Evolutionary conservation across 2,113 vertebrate species (phyloP).

Genomic region (Ranitomeya imitator): DNA sequence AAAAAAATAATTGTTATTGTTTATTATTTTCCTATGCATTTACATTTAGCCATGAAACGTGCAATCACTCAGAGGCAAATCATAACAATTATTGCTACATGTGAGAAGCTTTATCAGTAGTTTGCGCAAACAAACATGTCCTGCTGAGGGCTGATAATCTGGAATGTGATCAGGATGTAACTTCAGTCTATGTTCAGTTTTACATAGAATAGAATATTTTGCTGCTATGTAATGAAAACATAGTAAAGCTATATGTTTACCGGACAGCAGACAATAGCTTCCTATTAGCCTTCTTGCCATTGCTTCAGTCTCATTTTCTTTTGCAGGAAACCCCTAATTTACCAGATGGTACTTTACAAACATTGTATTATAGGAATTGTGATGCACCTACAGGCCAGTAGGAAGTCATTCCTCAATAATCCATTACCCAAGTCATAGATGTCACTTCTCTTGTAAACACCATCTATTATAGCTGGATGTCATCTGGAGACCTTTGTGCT

Average conservation of each 20-base stretch:
- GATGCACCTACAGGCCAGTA: slow-evolving; percentile 18
- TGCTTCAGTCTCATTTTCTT: background rate
- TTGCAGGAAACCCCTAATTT: slow-evolving; percentile 21
- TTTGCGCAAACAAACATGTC: background rate
- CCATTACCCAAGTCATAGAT: slow-evolving; percentile 45
- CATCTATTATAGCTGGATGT: slow-evolving; percentile 32
- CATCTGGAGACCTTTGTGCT: slow-evolving; percentile 27
- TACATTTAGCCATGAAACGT: too few relatives aligned
- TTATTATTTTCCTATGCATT: too few relatives aligned
- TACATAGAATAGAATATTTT: background rate
- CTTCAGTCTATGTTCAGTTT: background rate
- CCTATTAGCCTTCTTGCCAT: background rate
- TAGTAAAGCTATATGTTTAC: background rate
- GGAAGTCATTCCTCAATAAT: slow-evolving; percentile 39
- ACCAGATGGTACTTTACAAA: slow-evolving; percentile 24
- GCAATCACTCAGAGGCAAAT: background rate
- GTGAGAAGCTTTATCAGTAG: background rate
- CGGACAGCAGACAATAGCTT: background rate
- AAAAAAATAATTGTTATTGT: too few relatives aligned
- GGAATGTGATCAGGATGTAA: background rate
- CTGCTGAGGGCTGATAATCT: background rate
- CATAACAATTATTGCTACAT: background rate
- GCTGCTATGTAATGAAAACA: background rate
- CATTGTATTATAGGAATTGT: background rate
- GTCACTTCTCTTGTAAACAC: slow-evolving; percentile 49